Conservation (phyloP, 1,140 invertebrate genomes). For the Choristoneura fumiferana region DNA sequence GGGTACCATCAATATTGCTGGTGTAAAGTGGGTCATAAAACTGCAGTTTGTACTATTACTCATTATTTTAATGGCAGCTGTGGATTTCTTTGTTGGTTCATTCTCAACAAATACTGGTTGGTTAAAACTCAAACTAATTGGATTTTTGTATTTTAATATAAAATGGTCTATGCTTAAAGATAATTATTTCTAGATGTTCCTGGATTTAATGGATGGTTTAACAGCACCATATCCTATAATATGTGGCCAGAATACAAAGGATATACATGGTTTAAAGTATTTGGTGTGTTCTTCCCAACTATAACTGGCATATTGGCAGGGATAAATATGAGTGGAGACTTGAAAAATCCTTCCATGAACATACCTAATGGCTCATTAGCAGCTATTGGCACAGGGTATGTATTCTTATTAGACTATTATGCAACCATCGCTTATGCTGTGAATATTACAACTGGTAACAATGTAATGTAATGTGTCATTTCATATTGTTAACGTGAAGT, state of each 20-base stretch:
- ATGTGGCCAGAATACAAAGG: conserved; percentile 89
- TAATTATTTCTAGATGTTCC: conserved; percentile 35
- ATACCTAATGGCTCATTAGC: conserved; percentile 97
- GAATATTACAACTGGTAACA: too few species aligned
- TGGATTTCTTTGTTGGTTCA: conserved; percentile 94
- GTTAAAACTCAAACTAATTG: conserved; percentile 29
- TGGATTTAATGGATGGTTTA: conserved; percentile 92
- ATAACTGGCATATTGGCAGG: conserved; percentile 96
- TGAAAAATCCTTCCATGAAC: conserved; percentile 92
- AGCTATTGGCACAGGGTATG: conserved; percentile 90
- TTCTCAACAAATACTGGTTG: conserved; percentile 86
- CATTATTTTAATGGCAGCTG: conserved; percentile 89
- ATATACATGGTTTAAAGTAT: conserved; percentile 94
- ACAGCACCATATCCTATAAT: conserved; percentile 89
- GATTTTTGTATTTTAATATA: conserved; percentile 20
- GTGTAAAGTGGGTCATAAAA: conserved; percentile 96
- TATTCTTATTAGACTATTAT: neutral
- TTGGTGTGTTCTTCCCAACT: conserved; percentile 97
- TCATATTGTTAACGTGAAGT: too few species aligned
- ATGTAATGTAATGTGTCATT: too few species aligned
- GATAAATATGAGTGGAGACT: conserved; percentile 98
- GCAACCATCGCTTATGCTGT: too few species aligned
- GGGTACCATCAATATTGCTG: conserved; percentile 93
- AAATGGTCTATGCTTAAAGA: conserved; percentile 15
- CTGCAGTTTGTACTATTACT: conserved; percentile 92